Evolutionary conservation across 2,888 invertebrate species (phyloP), one percentile per base, ranked within the genome.

Genomic region (Cephus spinipes): DNA sequence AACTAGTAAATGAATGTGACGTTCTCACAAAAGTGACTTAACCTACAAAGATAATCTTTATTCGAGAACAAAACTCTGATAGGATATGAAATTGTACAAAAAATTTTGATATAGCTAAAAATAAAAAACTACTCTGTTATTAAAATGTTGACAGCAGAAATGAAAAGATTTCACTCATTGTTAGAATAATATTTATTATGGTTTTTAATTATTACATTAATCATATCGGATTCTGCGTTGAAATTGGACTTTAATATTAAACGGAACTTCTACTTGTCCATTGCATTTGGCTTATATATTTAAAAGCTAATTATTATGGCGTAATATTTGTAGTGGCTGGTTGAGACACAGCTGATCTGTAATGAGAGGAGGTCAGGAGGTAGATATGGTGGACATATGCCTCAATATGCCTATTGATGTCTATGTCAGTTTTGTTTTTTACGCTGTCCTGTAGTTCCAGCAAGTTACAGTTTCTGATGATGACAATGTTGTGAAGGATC

Each of bases 101-200:
- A 55, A 23, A 23, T 40, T 15, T 55, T 2, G 23, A 23, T 23
- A 23, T 9, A 23, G 9, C 9, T 23, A 23, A 55, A 55, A 55
- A 23, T 23, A 55, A 2, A 55, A 23, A 55, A 23, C 23, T 23
- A 23, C 55, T 23, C 23, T 55, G 2, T 9, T 55, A 55, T 55
- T 55, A 9, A 9, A 55, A 55, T 55, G 2, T 23, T 31, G 36
- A 40, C 34, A 76, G 68, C 35, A 69, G 69, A 55, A 79, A 79
- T 81, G 79, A 81, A 80, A 75, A 78, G 80, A 80, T 78, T 77
- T 75, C 32, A 76, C 75, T 80, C 75, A 75, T 79, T 30, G 15
- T 23, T 31, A n/a, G 1, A 30, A 75, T 35, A 75, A 73, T 31
- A 6, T 55, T 31, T 4, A 34, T 75, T 23, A 15, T 11, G 32